Conservation (phyloP, 2,888 invertebrate genomes). For the Rambutsinella grinnellia region DNA sequence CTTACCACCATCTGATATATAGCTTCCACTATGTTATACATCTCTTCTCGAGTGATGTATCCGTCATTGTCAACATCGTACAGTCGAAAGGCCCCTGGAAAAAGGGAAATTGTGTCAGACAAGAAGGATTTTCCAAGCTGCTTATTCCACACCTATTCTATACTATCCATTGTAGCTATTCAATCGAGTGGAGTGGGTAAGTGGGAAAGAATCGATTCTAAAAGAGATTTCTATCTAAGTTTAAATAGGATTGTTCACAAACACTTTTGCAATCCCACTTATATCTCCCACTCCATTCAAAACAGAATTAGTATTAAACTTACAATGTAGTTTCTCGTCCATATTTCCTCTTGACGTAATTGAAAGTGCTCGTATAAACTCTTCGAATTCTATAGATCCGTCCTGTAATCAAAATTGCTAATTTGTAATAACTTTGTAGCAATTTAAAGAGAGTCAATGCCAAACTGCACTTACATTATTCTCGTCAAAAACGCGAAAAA, state of each 20-base stretch:
- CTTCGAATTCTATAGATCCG: slow-evolving; percentile 98
- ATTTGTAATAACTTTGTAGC: background rate
- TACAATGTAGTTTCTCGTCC: slow-evolving; percentile 98
- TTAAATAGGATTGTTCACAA: no score
- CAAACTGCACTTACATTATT: slow-evolving; percentile 86
- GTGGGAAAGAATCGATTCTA: no score
- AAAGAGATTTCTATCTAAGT: no score
- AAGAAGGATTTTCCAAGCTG: background rate
- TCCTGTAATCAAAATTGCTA: slow-evolving; percentile 76
- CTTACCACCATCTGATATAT: slow-evolving; percentile 99
- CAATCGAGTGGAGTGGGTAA: background rate
- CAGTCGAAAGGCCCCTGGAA: slow-evolving; percentile 93
- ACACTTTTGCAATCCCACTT: no score
- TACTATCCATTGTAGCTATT: background rate
- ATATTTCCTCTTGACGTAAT: slow-evolving; percentile 98
- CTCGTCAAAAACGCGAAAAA: slow-evolving; percentile 98
- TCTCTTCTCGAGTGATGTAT: slow-evolving; percentile 94
- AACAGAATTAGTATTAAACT: no score
- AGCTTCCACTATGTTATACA: slow-evolving; percentile 97
- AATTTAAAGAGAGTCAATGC: slow-evolving; percentile 29
- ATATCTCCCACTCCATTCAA: no score
- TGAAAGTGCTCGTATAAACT: slow-evolving; percentile 97
- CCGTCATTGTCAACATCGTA: slow-evolving; percentile 98
- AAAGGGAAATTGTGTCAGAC: background rate
- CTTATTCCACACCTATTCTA: no score